Conservation (phyloP, 2,797 vertebrate genomes). For the Orestias chungarensis region DNA sequence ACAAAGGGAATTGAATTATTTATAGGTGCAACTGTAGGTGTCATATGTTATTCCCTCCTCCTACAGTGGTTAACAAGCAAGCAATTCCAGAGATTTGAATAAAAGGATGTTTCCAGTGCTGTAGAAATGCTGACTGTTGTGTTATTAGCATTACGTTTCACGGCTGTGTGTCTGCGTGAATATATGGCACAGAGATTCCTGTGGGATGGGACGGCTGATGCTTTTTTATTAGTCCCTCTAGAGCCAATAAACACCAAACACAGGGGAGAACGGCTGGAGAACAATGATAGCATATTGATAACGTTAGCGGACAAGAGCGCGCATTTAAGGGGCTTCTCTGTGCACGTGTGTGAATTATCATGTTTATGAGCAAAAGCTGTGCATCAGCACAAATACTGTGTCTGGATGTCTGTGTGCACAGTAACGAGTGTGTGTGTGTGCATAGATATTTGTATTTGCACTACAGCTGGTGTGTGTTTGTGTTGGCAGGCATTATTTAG, state of each 20-base stretch:
- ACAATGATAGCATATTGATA: constrained; percentile 76
- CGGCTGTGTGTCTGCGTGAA: constrained; percentile 11
- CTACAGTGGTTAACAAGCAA: constrained; percentile 15
- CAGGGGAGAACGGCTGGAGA: constrained; percentile 72
- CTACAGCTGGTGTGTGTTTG: constrained; percentile 28
- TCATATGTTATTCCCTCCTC: not conserved
- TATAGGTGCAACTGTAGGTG: constrained; percentile 1
- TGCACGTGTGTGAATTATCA: constrained; percentile 13
- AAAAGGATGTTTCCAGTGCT: constrained; percentile 6
- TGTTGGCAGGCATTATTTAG: constrained; percentile 62
- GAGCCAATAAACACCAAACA: constrained; percentile 69
- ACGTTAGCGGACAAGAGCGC: constrained; percentile 40
- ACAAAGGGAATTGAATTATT: constrained; percentile 2
- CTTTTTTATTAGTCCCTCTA: constrained; percentile 67
- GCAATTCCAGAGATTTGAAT: not conserved
- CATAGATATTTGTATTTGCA: constrained; percentile 24
- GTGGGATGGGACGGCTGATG: constrained; percentile 52
- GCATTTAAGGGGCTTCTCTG: not conserved
- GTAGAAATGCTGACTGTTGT: constrained; percentile 23
- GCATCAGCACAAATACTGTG: constrained; percentile 42
- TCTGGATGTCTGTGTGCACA: constrained; percentile 17
- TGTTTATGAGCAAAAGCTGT: constrained; percentile 29
- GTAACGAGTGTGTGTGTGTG: constrained; percentile 4
- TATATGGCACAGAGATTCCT: constrained; percentile 27
- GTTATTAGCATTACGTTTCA: constrained; percentile 9